Base-by-base conservation (phyloP, 92 coral and sea anemone genomes). In the Parazoanthus darwini region DNA sequence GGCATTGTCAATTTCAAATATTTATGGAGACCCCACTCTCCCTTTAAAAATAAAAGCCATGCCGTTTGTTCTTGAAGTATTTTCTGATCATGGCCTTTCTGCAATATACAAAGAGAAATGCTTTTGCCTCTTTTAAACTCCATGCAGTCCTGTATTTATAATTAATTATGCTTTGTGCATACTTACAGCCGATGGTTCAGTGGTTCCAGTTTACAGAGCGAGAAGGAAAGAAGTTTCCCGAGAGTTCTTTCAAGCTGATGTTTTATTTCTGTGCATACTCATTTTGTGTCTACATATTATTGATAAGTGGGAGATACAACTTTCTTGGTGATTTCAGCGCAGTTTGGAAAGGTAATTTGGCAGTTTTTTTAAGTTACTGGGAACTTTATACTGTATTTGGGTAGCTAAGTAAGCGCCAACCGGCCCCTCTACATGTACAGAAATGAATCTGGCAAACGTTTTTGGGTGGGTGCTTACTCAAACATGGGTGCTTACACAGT, bases 171-270 rank as follows among this genome's bases (percentile, higher is more conserved):
- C n/a, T 29, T 85, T 68, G 43, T 74, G 83, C 37, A 50, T 37
- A 43, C 54, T 92, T 88, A 23, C 90, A 97, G 99, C 99, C 99
- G 36, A 82, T 93, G 74, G 93, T 96, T 16, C 68, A 29, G 23
- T 87, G 92, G 91, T 94, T 92, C 86, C 92, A 94, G 75, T 91
- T 97, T 77, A 88, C 91, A 70, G 91, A 94, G 63, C 96, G 94
- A 66, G 96, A 97, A 80, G 87, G 70, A 56, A 86, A 43, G 77
- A 97, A 97, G 88, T 97, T 93, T 48, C 97, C 98, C 16, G 99
- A 97, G 88, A 97, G 98, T 86, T 93, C 95, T 9, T 97, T 93
- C 95, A 97, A 97, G 90, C 39, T 95, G 85, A 50, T 93, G 35
- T 95, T 87, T 89, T 97, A 95, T 75, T 15, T 75, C 35, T 65